Evolutionary conservation across 2,797 vertebrate species (phyloP).

Genomic region (Nannoperca australis): DNA sequence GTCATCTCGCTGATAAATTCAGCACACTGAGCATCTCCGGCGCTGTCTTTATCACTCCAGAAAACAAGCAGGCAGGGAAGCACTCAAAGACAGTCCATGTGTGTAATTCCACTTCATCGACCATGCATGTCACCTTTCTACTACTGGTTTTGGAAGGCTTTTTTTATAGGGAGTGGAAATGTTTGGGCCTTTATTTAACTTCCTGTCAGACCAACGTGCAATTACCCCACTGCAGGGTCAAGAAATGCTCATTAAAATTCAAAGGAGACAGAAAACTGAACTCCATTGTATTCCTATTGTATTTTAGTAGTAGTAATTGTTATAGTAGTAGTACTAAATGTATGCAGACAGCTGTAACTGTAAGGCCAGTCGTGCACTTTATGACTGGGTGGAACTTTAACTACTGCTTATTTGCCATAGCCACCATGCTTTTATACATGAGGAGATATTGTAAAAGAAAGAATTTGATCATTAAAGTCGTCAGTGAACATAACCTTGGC

Average conservation of each 20-base stretch:
- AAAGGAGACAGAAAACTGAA: neutral
- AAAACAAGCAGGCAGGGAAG: slow-evolving; percentile 21
- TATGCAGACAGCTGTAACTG: neutral
- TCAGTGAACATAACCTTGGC: neutral
- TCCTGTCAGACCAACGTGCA: neutral
- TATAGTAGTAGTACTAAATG: neutral
- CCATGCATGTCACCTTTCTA: slow-evolving; percentile 16
- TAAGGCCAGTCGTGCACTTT: too few species aligned
- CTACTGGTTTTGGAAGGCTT: neutral
- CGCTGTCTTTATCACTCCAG: slow-evolving; percentile 33
- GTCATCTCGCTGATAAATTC: slow-evolving; percentile 44
- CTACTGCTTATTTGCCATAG: neutral
- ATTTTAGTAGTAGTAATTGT: neutral
- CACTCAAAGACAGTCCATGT: slow-evolving; percentile 23
- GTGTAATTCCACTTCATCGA: slow-evolving; percentile 41
- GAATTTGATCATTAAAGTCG: neutral
- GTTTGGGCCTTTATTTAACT: slow-evolving; percentile 6
- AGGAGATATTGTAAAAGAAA: neutral
- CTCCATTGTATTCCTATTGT: too few species aligned
- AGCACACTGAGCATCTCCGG: slow-evolving; percentile 44
- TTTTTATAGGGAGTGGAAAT: neutral
- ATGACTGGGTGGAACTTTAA: too few species aligned
- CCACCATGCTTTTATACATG: neutral
- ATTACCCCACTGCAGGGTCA: neutral
- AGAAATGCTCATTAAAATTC: slow-evolving; percentile 15